Evolutionary conservation across 2,888 invertebrate genomes (phyloP).

Genomic region (Girardia tigrina): DNA sequence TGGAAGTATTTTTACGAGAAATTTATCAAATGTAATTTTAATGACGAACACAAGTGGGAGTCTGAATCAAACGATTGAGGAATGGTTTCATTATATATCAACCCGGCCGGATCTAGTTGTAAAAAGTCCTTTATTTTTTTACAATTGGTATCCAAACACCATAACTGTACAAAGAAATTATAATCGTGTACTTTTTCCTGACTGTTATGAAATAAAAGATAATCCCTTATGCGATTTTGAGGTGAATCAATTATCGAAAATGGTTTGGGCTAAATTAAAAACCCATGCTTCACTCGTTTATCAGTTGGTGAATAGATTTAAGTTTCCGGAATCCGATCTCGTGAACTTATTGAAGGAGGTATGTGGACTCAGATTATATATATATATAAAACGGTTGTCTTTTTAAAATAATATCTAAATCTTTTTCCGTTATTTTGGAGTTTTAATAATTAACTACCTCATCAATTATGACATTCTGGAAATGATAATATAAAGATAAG

Average conservation of each 20-base stretch:
- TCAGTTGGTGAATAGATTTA: slow-evolving; percentile 45
- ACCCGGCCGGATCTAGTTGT: background rate
- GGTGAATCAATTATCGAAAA: slow-evolving; percentile 59
- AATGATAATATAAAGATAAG: too few species aligned
- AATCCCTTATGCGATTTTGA: slow-evolving; percentile 58
- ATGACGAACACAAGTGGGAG: background rate
- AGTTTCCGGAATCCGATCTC: slow-evolving; percentile 55
- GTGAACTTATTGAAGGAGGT: slow-evolving; percentile 49
- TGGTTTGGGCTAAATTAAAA: slow-evolving; percentile 54
- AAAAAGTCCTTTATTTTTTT: slow-evolving; percentile 25
- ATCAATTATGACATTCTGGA: too few species aligned
- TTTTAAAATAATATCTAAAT: too few species aligned
- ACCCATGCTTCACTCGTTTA: slow-evolving; percentile 52
- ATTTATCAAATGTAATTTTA: background rate
- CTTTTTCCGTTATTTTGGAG: too few species aligned
- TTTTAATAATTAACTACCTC: too few species aligned
- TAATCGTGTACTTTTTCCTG: slow-evolving; percentile 21
- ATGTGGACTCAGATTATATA: background rate
- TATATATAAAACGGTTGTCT: too few species aligned
- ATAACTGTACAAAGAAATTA: background rate
- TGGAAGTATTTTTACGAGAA: background rate
- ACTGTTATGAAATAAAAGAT: slow-evolving; percentile 25
- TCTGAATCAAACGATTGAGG: background rate
- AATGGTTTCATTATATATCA: background rate
- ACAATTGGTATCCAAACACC: slow-evolving; percentile 28